A percentile compares a stretch with the other conserved stretches of the same genome.
Evolutionary conservation across 2,888 invertebrate species (phyloP).

Genomic region (Penaeus monodon): DNA sequence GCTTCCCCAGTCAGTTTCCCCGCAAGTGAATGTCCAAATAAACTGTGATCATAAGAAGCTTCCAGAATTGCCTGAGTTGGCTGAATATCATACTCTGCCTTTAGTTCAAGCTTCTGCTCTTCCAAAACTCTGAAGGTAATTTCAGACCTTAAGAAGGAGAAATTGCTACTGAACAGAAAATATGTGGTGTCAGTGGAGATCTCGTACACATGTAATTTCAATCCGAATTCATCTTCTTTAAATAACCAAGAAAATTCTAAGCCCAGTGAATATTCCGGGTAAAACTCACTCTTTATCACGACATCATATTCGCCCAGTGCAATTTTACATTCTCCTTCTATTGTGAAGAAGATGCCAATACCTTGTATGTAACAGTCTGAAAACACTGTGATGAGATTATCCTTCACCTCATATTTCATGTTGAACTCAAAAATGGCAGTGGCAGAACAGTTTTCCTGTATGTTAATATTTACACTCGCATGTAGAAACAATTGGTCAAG

Average conservation of each 20-base stretch:
- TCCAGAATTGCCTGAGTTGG: background rate
- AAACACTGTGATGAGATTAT: background rate
- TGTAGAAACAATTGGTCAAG: background rate
- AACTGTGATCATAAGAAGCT: background rate
- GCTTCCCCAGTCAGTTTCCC: background rate
- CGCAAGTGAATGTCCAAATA: slow-evolving; percentile 19
- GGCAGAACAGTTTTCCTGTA: slow-evolving; percentile 16
- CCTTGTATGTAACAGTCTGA: slow-evolving; percentile 2
- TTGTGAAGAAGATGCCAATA: background rate
- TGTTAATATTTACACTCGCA: background rate
- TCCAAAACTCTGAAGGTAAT: slow-evolving; percentile 1
- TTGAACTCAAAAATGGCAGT: slow-evolving; percentile 28
- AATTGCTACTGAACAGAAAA: background rate
- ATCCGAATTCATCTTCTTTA: background rate
- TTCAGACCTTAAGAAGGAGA: slow-evolving; percentile 1
- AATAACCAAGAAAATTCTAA: background rate
- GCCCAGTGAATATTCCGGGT: slow-evolving; percentile 12
- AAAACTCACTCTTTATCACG: slow-evolving; percentile 6
- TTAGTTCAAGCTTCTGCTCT: slow-evolving; percentile 6
- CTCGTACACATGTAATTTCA: slow-evolving; percentile 17
- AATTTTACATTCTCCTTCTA: slow-evolving; percentile 13
- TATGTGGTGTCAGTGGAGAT: slow-evolving; percentile 31
- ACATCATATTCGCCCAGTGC: background rate
- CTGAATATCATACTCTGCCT: slow-evolving; percentile 16
- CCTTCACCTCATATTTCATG: slow-evolving; percentile 11